phyloP scores from a whole-genome alignment of 2,888 invertebrate genomes.

The Drosophila rellima region DNA sequence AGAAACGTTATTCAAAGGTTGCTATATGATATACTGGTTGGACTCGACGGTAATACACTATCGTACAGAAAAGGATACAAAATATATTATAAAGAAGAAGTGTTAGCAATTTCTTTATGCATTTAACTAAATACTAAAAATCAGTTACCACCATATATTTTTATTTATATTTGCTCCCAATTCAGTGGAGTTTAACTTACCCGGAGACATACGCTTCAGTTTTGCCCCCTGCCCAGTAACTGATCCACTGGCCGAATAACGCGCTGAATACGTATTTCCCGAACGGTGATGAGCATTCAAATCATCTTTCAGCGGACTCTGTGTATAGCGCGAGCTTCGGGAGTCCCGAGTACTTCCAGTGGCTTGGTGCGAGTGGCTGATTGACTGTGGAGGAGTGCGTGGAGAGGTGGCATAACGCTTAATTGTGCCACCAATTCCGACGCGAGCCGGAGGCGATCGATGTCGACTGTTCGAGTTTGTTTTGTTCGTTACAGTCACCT shows the following conservation, averaged over 20 bases:
- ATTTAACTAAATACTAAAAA: neutral
- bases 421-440: slow-evolving; percentile 45
- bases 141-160: neutral
- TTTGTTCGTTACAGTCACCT: slow-evolving; percentile 83
- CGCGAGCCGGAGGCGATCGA: slow-evolving; percentile 70
- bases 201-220: slow-evolving; percentile 82
- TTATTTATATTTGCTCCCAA: neutral
- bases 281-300: slow-evolving; percentile 65
- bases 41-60: too few relatives aligned
- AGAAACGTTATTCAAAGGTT: neutral
- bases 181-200: slow-evolving; percentile 51
- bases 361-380: slow-evolving; percentile 43
- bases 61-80: too few relatives aligned
- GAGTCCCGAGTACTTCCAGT: slow-evolving; percentile 57
- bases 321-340: slow-evolving; percentile 75
- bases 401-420: slow-evolving; percentile 83
- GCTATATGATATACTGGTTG: neutral
- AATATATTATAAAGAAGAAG: too few relatives aligned
- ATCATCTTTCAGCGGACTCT: slow-evolving; percentile 74
- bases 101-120: neutral
- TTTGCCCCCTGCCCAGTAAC: slow-evolving; percentile 63
- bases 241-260: slow-evolving; percentile 67
- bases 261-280: slow-evolving; percentile 79
- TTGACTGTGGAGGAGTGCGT: slow-evolving; percentile 85
- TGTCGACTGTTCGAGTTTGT: slow-evolving; percentile 66